Base-by-base conservation (phyloP, 1,140 invertebrate species). In the Armadillidium nasatum region DNA sequence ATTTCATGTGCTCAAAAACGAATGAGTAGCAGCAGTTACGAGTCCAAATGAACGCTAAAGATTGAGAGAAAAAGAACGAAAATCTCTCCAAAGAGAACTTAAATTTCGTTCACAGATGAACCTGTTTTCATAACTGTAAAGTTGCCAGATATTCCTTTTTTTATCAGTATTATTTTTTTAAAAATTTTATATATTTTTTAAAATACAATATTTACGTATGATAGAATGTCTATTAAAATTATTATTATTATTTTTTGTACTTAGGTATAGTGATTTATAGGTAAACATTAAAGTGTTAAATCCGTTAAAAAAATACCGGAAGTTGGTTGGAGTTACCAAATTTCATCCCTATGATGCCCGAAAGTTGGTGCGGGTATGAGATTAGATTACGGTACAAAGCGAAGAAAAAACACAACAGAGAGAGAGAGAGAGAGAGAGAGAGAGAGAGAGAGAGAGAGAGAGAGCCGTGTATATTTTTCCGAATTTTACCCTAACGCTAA, bases 71-170 rank as follows among this genome's bases (percentile, higher is more conserved):
- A 33, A 33, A 33, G 33, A 6, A 33, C 33, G 33, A 33, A 33
- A 33, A 33, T 33, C 33, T 60, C 50, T 60, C 19, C 50, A 13
- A 60, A 13, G 11, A 7, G 50, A 19, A 60, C 11, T 60, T 60
- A 60, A 60, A 3, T 19, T 60, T 19, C 11, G 50, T 60, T 60
- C 50, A 13, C 50, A 60, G 50, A 60, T 60, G 50, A 60, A 60
- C 50, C 50, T 60, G 50, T 60, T 60, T 60, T 60, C 50, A 60
- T 60, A 60, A 60, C 50, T 60, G 19, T 60, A 60, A 13, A 60
- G 50, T 60, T 60, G 50, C 50, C 50, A 60, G 50, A 15, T 60
- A 60, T 19, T 15, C 3, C 50, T 60, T 15, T 60, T 60, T 60
- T 60, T 60, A 19, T 7, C 11, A 60, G 1, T 60, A 60, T 60